Evolutionary conservation across 2,888 invertebrate genomes (phyloP), one percentile per base, ranked within the genome.

Genomic region (Dioctria rufipes): DNA sequence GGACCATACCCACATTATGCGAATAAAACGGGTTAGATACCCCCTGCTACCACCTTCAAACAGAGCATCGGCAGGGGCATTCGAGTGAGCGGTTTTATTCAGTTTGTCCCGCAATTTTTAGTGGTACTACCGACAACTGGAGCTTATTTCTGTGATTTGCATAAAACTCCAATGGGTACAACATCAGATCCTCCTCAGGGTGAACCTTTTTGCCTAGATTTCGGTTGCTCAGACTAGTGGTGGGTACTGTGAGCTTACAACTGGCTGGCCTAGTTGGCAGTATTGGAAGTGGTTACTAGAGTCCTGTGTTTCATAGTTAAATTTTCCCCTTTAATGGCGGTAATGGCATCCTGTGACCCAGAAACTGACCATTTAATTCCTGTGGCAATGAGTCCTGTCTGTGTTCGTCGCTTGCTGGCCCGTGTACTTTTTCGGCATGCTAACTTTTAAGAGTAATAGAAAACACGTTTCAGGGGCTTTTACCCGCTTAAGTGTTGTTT

Each of bases 141-240:
- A 81, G 78, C 81, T 81, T 79, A 78, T 79, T 81, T 67, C 54
- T 60, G 54, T 81, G 73, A 81, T 81, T 81, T 81, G 81, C 81
- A 81, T 81, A 79, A 81, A 66, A 81, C 61, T 75, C 69, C 6
- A 51, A 13, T 40, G 58, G 49, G 71, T 39, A 80, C 58, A 69
- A 69, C 69, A 67, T 46, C 25, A 60, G 61, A 58, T 49, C 67
- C 42, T 49, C 67, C 42, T 49, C 43, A 58, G 58, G 46, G n/a
- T 42, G 42, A 46, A 42, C 42, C n/a, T 73, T 54, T 66, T 77
- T 80, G 67, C 67, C 46, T 67, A 11, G 25, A 67, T 67, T 67
- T 67, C 25, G n/a, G 66, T 40, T 13, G 42, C 46, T 42, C 67
- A 46, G 46, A 46, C 46, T 25, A 13, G 46, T n/a, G 9, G 6